Evolutionary conservation across 2,888 invertebrate species (phyloP).

Genomic region (Erebia ligea): DNA sequence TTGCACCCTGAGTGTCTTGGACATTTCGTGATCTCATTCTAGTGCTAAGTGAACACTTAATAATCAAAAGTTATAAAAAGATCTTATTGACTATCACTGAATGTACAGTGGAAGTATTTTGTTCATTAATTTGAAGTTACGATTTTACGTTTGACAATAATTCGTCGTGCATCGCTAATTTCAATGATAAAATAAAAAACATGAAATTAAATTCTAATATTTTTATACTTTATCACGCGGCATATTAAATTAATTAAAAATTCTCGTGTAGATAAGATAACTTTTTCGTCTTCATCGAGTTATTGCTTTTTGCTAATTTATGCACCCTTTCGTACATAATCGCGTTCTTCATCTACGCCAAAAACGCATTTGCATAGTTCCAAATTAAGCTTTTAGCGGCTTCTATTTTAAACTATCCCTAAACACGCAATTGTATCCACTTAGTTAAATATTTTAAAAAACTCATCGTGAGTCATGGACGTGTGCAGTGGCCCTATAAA

Average conservation of each 20-base stretch:
- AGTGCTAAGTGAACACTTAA: too few species aligned
- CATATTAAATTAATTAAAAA: slow-evolving; percentile 55
- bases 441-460: neutral
- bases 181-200: neutral
- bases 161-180: neutral
- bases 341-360: slow-evolving; percentile 66
- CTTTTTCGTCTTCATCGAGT: slow-evolving; percentile 65
- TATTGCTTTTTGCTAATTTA: slow-evolving; percentile 76
- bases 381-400: slow-evolving; percentile 49
- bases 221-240: slow-evolving; percentile 5
- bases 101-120: too few species aligned
- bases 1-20: too few species aligned
- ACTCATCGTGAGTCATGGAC: too few species aligned
- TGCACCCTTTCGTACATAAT: slow-evolving; percentile 72
- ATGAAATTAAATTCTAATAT: neutral
- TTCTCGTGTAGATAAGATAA: slow-evolving; percentile 59
- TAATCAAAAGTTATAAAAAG: too few species aligned
- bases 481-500: too few species aligned
- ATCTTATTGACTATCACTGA: too few species aligned
- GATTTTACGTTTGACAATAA: slow-evolving; percentile 10
- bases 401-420: slow-evolving; percentile 23
- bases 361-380: slow-evolving; percentile 64
- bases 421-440: slow-evolving; percentile 11
- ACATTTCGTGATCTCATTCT: too few species aligned
- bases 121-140: too few species aligned